phyloP scores from a whole-genome alignment of 2,797 vertebrate genomes.

The Tapera naevia region DNA sequence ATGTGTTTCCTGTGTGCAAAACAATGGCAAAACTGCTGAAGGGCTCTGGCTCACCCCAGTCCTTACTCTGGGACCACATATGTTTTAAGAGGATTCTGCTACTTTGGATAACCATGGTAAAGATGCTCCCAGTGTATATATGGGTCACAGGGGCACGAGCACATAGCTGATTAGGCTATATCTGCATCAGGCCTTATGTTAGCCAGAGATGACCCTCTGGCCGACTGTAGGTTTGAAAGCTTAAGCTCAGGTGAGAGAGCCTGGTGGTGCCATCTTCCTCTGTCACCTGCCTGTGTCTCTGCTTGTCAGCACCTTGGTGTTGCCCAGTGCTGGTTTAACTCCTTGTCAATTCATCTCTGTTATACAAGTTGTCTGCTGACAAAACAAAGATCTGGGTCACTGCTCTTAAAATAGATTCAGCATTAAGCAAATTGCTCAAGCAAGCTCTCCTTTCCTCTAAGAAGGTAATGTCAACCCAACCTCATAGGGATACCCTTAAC shows the following conservation, averaged over 20 bases:
- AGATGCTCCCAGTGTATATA: background rate
- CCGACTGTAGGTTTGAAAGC: background rate
- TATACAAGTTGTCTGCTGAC: conserved; percentile 61
- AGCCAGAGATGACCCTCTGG: background rate
- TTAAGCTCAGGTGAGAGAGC: background rate
- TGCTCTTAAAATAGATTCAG: conserved; percentile 58
- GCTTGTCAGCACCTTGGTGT: background rate
- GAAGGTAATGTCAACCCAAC: conserved; percentile 34
- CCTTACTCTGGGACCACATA: background rate
- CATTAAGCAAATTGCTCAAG: conserved; percentile 58
- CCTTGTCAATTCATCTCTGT: conserved; percentile 51
- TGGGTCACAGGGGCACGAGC: rapidly evolving
- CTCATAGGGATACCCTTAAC: background rate
- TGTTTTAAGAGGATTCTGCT: background rate
- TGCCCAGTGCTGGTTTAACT: background rate
- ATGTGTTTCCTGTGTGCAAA: background rate
- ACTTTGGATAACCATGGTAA: background rate
- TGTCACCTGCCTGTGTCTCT: background rate
- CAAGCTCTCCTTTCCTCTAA: conserved; percentile 30
- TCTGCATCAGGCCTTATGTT: background rate
- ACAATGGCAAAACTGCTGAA: background rate
- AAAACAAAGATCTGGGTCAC: conserved; percentile 64
- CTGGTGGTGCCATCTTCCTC: background rate
- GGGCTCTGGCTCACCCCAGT: background rate
- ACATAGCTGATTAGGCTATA: background rate